These are phyloP conservation scores for Oreochromis grahami DNA, from an alignment of 2,797 vertebrate genomes.

Conservation along the genomic window DNA sequence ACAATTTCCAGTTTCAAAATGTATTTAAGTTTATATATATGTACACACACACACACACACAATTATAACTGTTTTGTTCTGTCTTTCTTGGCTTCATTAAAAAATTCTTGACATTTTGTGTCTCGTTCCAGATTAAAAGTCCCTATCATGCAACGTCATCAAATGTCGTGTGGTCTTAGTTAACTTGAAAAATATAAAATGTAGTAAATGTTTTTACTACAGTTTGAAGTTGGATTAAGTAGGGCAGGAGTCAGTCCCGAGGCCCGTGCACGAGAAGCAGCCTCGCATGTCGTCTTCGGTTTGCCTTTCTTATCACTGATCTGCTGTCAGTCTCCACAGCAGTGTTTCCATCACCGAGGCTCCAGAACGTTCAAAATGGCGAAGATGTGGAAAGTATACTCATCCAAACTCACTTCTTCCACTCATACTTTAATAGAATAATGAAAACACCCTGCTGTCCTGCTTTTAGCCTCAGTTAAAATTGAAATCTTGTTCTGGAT, in stretches of 20 bases:
- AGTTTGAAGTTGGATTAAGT: background rate
- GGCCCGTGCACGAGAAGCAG: background rate
- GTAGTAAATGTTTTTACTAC: background rate
- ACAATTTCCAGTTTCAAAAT: background rate
- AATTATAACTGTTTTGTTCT: background rate
- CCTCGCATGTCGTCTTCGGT: background rate
- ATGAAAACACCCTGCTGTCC: background rate
- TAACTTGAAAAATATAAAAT: background rate
- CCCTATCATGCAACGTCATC: fast-evolving
- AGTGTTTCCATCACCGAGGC: background rate
- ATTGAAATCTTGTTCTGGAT: background rate
- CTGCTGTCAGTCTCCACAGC: background rate
- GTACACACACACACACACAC: too few relatives aligned
- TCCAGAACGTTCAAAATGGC: background rate
- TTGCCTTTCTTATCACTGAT: background rate
- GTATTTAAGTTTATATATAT: background rate
- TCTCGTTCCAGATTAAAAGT: background rate
- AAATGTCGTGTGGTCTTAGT: background rate
- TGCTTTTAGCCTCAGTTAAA: background rate
- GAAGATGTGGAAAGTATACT: background rate
- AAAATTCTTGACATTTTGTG: background rate
- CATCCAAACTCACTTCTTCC: background rate
- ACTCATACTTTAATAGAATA: fast-evolving
- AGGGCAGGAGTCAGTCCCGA: too few relatives aligned
- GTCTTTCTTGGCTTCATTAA: background rate